A percentile compares a stretch with the other conserved stretches of the same genome.
Evolutionary conservation across 2,888 invertebrate species (phyloP).

Genomic region (Cordylochernes scorpioides): DNA sequence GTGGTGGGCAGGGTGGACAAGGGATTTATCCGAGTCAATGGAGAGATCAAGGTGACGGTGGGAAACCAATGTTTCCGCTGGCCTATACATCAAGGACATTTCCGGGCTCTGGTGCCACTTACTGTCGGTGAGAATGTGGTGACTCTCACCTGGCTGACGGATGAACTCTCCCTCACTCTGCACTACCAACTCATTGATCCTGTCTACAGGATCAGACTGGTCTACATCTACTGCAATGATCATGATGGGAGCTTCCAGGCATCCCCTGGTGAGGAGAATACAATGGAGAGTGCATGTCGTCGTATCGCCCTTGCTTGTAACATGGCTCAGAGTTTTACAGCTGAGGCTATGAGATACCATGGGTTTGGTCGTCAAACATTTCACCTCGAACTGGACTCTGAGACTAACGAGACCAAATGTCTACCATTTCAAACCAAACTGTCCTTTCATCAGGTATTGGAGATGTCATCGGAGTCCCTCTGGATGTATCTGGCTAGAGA

Average conservation of each 20-base stretch:
- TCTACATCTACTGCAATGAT: conserved; percentile 53
- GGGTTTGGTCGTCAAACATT: conserved; percentile 54
- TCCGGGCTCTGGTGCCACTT: too few relatives aligned
- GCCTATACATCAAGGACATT: too few relatives aligned
- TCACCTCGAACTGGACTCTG: conserved; percentile 37
- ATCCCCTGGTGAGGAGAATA: conserved; percentile 33
- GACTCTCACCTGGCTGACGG: too few relatives aligned
- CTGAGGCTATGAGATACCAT: conserved; percentile 56
- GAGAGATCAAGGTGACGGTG: too few relatives aligned
- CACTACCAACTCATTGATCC: too few relatives aligned
- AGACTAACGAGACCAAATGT: conserved; percentile 32
- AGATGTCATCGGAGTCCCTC: conserved; percentile 44
- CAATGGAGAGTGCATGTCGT: conserved; percentile 40
- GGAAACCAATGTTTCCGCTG: too few relatives aligned
- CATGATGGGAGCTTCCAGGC: conserved; percentile 52
- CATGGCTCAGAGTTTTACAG: conserved; percentile 56
- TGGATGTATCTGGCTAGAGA: conserved; percentile 66
- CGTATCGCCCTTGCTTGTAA: conserved; percentile 47
- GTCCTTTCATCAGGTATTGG: conserved; percentile 38
- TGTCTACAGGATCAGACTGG: conserved; percentile 42
- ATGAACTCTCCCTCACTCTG: too few relatives aligned
- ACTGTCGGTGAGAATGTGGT: too few relatives aligned
- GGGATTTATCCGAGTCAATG: too few relatives aligned
- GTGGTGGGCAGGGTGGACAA: too few relatives aligned
- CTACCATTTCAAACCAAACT: conserved; percentile 43